phyloP scores from a whole-genome alignment of 2,797 vertebrate species.

The Pangasius djambal region DNA sequence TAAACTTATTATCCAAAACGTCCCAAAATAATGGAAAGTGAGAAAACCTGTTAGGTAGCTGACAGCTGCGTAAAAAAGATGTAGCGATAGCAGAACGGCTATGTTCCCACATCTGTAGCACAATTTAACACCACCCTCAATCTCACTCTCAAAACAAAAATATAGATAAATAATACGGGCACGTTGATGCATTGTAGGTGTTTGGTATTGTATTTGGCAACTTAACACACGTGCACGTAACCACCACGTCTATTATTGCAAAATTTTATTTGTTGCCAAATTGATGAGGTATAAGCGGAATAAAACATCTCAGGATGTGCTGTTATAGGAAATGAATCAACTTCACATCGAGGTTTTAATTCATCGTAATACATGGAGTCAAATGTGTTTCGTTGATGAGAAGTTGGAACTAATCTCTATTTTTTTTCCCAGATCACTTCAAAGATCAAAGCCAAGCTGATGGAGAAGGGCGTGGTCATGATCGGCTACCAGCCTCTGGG shows the following conservation, averaged over 20 bases:
- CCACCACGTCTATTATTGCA: not conserved
- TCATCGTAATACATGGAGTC: not conserved
- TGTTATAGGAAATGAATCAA: not conserved
- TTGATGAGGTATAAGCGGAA: not conserved
- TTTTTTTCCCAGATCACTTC: constrained; percentile 67
- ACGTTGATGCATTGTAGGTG: not conserved
- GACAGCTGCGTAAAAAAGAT: not conserved
- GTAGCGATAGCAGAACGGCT: not conserved
- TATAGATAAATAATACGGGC: not conserved
- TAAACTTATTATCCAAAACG: not conserved
- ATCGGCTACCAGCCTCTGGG: constrained; percentile 72
- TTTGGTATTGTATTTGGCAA: not conserved
- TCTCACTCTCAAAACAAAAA: not conserved
- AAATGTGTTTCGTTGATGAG: not conserved
- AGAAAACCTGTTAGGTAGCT: not conserved
- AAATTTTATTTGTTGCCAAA: not conserved
- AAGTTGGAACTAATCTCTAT: not conserved
- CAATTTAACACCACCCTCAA: not conserved
- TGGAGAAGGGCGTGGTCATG: constrained; percentile 68
- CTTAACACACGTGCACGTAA: not conserved
- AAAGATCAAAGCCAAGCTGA: constrained; percentile 76
- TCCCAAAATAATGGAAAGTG: not conserved
- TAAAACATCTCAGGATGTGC: not conserved
- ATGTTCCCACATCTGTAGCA: not conserved
- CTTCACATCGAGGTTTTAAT: not conserved